Percentiles rank a stretch among this genome's conserved stretches.
These are phyloP conservation scores for Pipistrellus kuhlii DNA, from an alignment of 2,797 vertebrate species.

Conservation along the genomic window DNA sequence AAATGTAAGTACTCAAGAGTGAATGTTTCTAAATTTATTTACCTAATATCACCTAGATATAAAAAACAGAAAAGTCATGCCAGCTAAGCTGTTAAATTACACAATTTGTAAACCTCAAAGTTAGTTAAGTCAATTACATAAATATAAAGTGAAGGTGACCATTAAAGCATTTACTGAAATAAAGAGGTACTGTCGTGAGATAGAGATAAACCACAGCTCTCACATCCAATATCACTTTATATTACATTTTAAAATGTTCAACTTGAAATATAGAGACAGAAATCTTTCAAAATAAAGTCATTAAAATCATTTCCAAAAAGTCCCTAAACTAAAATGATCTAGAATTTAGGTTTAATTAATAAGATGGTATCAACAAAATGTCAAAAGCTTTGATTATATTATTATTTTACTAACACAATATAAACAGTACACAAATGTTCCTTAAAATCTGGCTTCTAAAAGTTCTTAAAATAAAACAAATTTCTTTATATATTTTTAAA, in stretches of 20 bases:
- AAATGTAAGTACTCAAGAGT: neutral
- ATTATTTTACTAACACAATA: neutral
- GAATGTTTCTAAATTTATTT: slow-evolving; percentile 61
- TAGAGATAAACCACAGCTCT: neutral
- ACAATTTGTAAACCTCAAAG: slow-evolving; percentile 28
- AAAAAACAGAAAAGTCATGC: slow-evolving; percentile 46
- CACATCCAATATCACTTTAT: neutral
- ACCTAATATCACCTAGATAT: neutral
- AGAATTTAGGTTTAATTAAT: slow-evolving; percentile 28
- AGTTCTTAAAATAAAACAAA: slow-evolving; percentile 6
- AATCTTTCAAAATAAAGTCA: slow-evolving; percentile 12
- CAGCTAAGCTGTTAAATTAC: slow-evolving; percentile 5
- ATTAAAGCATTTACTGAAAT: neutral
- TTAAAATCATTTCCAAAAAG: slow-evolving; percentile 6
- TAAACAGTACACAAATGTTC: neutral
- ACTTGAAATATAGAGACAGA: neutral
- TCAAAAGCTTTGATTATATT: neutral
- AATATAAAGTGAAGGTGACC: slow-evolving; percentile 12
- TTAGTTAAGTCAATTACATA: neutral
- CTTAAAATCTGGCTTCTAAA: neutral
- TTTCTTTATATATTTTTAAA: slow-evolving; percentile 15
- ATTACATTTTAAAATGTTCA: neutral
- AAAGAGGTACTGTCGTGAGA: neutral
- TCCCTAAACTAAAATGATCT: neutral
- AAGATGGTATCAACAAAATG: slow-evolving; percentile 14